A percentile compares a stretch with the other conserved stretches of the same genome.
phyloP scores from a whole-genome alignment of 2,888 invertebrate genomes.

The Salticus scenicus region DNA sequence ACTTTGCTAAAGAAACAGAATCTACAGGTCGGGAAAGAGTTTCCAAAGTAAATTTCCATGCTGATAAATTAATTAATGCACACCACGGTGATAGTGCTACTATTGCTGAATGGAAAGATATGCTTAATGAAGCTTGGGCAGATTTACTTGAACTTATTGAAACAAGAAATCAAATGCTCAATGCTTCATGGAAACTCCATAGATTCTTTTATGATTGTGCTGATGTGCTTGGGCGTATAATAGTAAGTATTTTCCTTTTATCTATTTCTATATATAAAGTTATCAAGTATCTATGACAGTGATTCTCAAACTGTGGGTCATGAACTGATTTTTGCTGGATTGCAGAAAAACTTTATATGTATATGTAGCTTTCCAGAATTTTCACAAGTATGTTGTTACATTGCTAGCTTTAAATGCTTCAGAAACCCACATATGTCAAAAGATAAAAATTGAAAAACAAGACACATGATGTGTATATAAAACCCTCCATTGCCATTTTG shows the following conservation, averaged over 20 bases:
- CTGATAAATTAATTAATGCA: constrained; percentile 94
- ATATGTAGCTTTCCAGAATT: too few species aligned
- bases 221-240: constrained; percentile 93
- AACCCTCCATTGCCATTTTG: too few species aligned
- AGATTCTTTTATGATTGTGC: constrained; percentile 99
- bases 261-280: too few species aligned
- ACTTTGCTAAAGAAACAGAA: constrained; percentile 98
- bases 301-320: too few species aligned
- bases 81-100: constrained; percentile 98
- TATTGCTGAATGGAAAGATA: constrained; percentile 99
- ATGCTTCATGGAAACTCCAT: constrained; percentile 96
- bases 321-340: too few species aligned
- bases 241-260: constrained; percentile 76
- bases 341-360: too few species aligned
- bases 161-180: constrained; percentile 88
- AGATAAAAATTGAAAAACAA: too few species aligned
- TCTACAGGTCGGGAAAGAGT: constrained; percentile 96
- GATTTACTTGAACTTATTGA: constrained; percentile 98
- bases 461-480: too few species aligned
- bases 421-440: too few species aligned
- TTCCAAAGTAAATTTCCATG: constrained; percentile 94
- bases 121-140: constrained; percentile 98
- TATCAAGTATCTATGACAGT: too few species aligned
- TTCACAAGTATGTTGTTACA: too few species aligned
- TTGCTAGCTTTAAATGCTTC: too few species aligned